phyloP scores from a whole-genome alignment of 1,140 invertebrate species.

The Araneus ventricosus region DNA sequence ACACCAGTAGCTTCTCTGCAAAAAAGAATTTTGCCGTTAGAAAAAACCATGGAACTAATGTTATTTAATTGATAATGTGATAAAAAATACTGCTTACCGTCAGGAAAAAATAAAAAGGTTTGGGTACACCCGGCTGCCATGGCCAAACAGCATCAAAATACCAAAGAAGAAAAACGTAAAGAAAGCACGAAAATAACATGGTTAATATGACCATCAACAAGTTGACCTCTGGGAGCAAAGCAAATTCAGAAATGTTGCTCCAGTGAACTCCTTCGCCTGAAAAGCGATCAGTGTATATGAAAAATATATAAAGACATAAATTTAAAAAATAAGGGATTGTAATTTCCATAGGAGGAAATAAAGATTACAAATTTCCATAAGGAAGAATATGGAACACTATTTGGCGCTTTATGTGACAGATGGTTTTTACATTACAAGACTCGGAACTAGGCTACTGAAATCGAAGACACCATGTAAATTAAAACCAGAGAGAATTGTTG shows the following conservation, averaged over 20 bases:
- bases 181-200: constrained; percentile 74
- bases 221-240: constrained; percentile 76
- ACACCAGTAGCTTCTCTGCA: constrained; percentile 31
- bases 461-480: too few species aligned
- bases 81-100: constrained; percentile 7
- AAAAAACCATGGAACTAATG: not conserved
- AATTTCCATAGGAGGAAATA: too few species aligned
- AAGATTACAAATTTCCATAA: not conserved
- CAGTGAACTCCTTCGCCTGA: constrained; percentile 57
- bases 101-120: constrained; percentile 77
- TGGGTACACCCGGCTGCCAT: constrained; percentile 80
- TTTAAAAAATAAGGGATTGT: too few species aligned
- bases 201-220: constrained; percentile 58
- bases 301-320: not conserved
- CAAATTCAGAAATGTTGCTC: constrained; percentile 37
- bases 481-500: too few species aligned
- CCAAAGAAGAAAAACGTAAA: constrained; percentile 77
- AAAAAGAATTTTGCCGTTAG: not conserved
- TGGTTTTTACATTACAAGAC: too few species aligned
- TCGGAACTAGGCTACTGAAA: too few species aligned
- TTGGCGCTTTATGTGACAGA: too few species aligned
- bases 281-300: not conserved
- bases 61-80: not conserved
- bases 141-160: constrained; percentile 79
- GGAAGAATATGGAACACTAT: too few species aligned